Evolutionary conservation across 2,888 invertebrate species (phyloP).

Genomic region (Subacronicta megacephala): DNA sequence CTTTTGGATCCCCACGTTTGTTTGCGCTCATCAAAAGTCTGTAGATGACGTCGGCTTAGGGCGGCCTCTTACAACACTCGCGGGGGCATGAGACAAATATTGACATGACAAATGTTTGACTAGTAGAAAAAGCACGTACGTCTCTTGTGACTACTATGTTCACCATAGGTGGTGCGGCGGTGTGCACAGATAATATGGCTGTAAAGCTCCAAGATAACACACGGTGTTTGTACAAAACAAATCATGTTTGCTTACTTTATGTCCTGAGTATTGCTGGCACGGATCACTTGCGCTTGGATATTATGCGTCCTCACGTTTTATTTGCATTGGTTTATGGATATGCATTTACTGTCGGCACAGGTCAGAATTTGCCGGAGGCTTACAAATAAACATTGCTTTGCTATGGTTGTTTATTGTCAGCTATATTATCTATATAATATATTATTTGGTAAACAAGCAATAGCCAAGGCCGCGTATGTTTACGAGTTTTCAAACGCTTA

Average conservation of each 20-base stretch:
- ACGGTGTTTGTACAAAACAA: conserved; percentile 83
- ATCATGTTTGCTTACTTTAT: conserved; percentile 83
- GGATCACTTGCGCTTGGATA: conserved; percentile 72
- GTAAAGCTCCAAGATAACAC: conserved; percentile 76
- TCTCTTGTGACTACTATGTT: conserved; percentile 74
- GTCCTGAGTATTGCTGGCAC: conserved; percentile 74
- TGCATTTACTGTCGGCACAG: conserved; percentile 55
- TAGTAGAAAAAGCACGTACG: conserved; percentile 78
- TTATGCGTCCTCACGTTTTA: conserved; percentile 83
- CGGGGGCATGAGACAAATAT: conserved; percentile 81
- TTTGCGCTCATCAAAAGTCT: conserved; percentile 56
- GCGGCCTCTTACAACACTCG: conserved; percentile 76
- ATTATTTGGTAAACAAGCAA: conserved; percentile 72
- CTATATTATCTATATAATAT: conserved; percentile 32
- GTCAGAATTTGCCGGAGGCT: conserved; percentile 40
- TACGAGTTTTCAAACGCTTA: conserved; percentile 70
- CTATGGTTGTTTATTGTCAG: conserved; percentile 8
- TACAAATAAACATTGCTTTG: conserved; percentile 28
- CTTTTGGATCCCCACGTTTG: conserved; percentile 53
- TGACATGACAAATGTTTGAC: conserved; percentile 84
- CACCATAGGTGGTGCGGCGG: conserved; percentile 73
- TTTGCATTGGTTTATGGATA: conserved; percentile 75
- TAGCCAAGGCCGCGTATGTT: conserved; percentile 80
- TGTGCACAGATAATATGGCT: conserved; percentile 73
- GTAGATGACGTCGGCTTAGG: conserved; percentile 59